A percentile compares a stretch with the other conserved stretches of the same genome.
Conservation (phyloP, 2,113 vertebrate species). For the Ramphastos sulfuratus region DNA sequence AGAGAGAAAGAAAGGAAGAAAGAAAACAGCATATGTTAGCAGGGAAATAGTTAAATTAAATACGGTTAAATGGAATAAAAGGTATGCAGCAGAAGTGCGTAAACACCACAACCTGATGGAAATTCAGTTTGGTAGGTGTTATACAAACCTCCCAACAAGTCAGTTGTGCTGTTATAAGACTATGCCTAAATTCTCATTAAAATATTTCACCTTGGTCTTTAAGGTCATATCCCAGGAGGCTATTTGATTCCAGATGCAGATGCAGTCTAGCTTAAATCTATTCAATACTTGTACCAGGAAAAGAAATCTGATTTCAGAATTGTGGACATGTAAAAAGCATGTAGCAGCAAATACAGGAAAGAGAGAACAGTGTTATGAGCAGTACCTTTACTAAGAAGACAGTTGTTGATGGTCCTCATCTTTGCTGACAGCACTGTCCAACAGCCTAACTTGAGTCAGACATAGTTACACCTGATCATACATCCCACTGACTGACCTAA, state of each 20-base stretch:
- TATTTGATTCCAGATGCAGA: neutral
- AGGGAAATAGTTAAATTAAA: neutral
- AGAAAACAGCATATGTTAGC: neutral
- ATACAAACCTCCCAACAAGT: neutral
- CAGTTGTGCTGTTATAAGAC: neutral
- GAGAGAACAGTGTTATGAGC: accelerated
- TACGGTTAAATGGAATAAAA: neutral
- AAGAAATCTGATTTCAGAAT: neutral
- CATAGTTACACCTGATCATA: neutral
- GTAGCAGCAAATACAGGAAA: accelerated
- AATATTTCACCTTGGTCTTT: conserved; percentile 2
- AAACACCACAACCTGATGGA: neutral
- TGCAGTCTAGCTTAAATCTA: neutral
- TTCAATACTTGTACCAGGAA: neutral
- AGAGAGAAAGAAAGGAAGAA: neutral
- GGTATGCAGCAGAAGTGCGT: neutral
- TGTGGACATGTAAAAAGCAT: neutral
- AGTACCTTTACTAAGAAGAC: neutral
- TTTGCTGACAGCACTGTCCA: neutral
- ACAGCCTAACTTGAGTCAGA: neutral
- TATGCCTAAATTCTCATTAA: conserved; percentile 7
- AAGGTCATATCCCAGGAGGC: neutral
- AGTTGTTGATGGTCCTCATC: neutral
- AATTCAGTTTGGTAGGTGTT: conserved; percentile 24
- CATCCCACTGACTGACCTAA: accelerated